Conservation (phyloP, 2,797 vertebrate species). For the Thalassophryne amazonica region DNA sequence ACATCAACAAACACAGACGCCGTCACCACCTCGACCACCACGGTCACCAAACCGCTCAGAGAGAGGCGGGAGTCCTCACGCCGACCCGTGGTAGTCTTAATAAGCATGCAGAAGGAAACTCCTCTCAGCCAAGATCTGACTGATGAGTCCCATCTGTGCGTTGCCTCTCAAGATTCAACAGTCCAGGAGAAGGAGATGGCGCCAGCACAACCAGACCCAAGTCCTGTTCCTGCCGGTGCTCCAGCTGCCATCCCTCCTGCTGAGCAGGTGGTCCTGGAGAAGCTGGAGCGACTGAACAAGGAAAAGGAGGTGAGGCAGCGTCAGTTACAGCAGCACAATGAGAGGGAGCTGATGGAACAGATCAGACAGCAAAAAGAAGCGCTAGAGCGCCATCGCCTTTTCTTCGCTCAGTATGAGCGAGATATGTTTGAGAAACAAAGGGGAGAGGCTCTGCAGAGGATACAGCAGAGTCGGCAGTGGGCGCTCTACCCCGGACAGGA, state of each 20-base stretch:
- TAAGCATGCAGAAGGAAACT: constrained; percentile 79
- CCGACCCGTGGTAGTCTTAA: constrained; percentile 78
- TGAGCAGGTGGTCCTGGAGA: constrained; percentile 62
- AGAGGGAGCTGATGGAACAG: constrained; percentile 94
- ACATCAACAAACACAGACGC: constrained; percentile 42
- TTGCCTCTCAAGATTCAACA: constrained; percentile 38
- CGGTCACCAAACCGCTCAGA: constrained; percentile 39
- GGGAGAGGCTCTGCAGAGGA: constrained; percentile 78
- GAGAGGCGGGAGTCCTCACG: constrained; percentile 60
- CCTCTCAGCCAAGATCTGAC: constrained; percentile 43
- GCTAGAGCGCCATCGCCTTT: constrained; percentile 83
- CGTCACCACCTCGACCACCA: constrained; percentile 2
- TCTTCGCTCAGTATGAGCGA: constrained; percentile 78
- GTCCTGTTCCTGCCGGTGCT: background rate
- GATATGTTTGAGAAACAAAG: constrained; percentile 82
- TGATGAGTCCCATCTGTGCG: constrained; percentile 16
- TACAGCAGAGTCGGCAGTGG: constrained; percentile 74
- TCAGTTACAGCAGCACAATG: constrained; percentile 86
- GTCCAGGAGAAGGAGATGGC: constrained; percentile 43
- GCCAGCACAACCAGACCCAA: constrained; percentile 15
- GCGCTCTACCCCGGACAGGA: constrained; percentile 25
- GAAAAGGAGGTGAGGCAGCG: constrained; percentile 89
- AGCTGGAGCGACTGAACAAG: constrained; percentile 86
- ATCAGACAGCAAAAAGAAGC: constrained; percentile 87
- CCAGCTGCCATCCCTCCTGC: constrained; percentile 16